Base-by-base conservation (phyloP, 2,888 invertebrate genomes). In the Ptychoptera contaminata region DNA sequence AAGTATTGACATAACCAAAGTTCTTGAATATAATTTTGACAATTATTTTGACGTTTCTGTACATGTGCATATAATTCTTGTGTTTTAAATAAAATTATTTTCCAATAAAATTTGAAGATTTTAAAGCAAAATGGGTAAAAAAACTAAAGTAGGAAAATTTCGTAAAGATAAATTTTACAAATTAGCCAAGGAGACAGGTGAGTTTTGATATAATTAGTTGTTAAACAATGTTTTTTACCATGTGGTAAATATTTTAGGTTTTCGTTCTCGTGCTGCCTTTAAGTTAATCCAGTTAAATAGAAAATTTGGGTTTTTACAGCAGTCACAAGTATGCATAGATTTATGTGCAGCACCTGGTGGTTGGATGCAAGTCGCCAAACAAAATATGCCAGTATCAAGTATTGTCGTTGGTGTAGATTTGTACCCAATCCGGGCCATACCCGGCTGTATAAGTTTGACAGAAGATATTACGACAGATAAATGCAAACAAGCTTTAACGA, bases 321-420 rank as follows among this genome's bases (percentile, higher is more conserved):
- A 82, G 59, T 88, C 96, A 1, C 76, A 90, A 71, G 94, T 98
- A 72, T 86, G 93, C 54, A 78, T 99, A 57, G 98, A 99, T 74
- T 70, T 99, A 49, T 99, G 98, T 68, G 98, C 98, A 11, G 98
- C 98, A 1, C 98, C 98, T 1, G 97, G 97, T 58, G 96, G 96
- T 54, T 97, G 98, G 97, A 88, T 97, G 82, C 98, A 91, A 68
- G 97, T 98, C 44, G 97, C 96, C 40, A 82, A 85, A 56, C 86
- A 98, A 63, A 90, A 93, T 61, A 96, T 97, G 91, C 97, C 98
- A 0, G 76, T 94, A 0, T 93, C 94, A 6, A 92, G 92, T 59
- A 73, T 96, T 44, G 88, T 97, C 11, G 72, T 98, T 42, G 94
- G 96, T 44, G 85, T 99, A 31, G 98, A 99, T 74, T 74, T 99